phyloP scores from a whole-genome alignment of 2,888 invertebrate genomes.

The Anagyrus pseudococci region DNA sequence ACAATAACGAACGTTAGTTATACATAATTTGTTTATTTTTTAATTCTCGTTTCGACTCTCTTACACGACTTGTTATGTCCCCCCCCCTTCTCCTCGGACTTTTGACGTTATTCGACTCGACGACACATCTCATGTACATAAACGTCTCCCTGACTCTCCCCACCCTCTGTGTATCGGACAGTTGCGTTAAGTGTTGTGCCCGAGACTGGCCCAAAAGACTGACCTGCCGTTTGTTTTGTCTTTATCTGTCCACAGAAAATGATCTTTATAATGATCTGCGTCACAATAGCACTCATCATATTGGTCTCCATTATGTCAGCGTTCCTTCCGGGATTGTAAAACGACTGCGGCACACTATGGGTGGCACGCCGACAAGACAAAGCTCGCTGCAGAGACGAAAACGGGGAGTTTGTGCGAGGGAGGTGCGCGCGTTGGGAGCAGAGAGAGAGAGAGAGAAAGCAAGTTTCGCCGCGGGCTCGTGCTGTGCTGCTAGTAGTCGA shows the following conservation, averaged over 20 bases:
- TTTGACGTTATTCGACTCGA: too few relatives aligned
- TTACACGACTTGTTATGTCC: too few relatives aligned
- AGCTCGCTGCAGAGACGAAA: not conserved
- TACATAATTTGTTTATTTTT: too few relatives aligned
- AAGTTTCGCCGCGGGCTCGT: too few relatives aligned
- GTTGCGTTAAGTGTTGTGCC: not conserved
- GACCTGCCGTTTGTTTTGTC: slow-evolving; percentile 36
- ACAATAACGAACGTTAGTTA: too few relatives aligned
- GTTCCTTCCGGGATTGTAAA: slow-evolving; percentile 53
- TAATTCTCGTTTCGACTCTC: too few relatives aligned
- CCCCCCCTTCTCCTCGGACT: too few relatives aligned
- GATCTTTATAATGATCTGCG: slow-evolving; percentile 61
- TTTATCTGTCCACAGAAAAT: slow-evolving; percentile 57
- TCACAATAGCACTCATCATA: slow-evolving; percentile 57
- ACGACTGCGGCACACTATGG: slow-evolving; percentile 41
- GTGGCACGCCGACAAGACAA: not conserved
- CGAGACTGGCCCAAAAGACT: slow-evolving; percentile 18
- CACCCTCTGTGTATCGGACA: not conserved
- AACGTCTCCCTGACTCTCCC: too few relatives aligned
- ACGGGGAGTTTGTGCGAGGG: not conserved
- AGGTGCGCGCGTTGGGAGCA: slow-evolving; percentile 8
- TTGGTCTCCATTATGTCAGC: slow-evolving; percentile 57
- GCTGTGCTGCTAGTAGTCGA: too few relatives aligned
- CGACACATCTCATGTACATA: too few relatives aligned
- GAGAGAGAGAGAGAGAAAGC: not conserved